A percentile compares a stretch with the other conserved stretches of the same genome.
These are phyloP conservation scores for Bembecia ichneumoniformis DNA, from an alignment of 2,888 invertebrate genomes.

Conservation along the genomic window DNA sequence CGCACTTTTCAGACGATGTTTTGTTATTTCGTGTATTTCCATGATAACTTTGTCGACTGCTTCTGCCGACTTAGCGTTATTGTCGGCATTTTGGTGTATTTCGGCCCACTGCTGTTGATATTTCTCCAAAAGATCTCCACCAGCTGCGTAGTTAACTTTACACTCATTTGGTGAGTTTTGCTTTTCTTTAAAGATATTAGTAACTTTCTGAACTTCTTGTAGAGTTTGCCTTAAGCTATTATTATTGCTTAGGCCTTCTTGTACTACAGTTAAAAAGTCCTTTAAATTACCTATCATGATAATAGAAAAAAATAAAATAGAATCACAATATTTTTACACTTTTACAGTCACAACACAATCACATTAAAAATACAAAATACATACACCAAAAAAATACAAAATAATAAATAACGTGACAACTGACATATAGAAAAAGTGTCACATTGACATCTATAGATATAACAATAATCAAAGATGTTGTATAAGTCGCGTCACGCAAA, in stretches of 20 bases:
- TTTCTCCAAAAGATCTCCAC: conserved; percentile 77
- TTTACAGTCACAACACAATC: too few relatives aligned
- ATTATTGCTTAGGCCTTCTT: conserved; percentile 55
- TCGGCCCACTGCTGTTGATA: conserved; percentile 82
- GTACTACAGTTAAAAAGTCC: conserved; percentile 62
- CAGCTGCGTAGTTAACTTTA: conserved; percentile 72
- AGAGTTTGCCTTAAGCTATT: conserved; percentile 54
- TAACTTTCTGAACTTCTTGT: conserved; percentile 60
- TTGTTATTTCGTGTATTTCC: conserved; percentile 43
- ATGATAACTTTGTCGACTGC: conserved; percentile 56
- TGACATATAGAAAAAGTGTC: too few relatives aligned
- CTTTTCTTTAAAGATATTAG: conserved; percentile 55
- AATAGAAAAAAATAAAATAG: too few relatives aligned
- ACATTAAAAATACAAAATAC: too few relatives aligned
- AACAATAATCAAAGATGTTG: too few relatives aligned
- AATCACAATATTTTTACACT: too few relatives aligned
- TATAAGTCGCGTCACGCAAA: too few relatives aligned
- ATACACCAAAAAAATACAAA: too few relatives aligned
- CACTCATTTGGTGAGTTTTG: conserved; percentile 40
- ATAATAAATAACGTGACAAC: too few relatives aligned
- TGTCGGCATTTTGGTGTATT: conserved; percentile 77
- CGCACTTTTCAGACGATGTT: conserved; percentile 40
- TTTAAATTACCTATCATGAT: conserved; percentile 62
- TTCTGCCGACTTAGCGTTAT: conserved; percentile 76
- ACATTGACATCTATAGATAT: too few relatives aligned